Conservation (phyloP, 2,797 vertebrate species). For the Neostethus bicornis region DNA sequence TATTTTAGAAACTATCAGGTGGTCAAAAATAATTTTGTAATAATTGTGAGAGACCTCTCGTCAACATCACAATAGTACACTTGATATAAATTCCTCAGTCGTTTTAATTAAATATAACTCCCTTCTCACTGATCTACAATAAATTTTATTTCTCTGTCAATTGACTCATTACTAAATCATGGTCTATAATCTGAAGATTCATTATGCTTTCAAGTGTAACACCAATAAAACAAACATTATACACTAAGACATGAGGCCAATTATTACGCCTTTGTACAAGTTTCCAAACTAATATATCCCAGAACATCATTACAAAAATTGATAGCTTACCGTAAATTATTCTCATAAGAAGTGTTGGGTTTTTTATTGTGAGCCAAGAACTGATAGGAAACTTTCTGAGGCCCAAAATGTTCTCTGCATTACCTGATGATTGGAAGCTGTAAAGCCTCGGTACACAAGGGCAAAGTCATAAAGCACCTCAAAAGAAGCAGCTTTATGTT, state of each 20-base stretch:
- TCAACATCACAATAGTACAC: not conserved
- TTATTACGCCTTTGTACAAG: not conserved
- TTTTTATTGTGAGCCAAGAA: constrained; percentile 44
- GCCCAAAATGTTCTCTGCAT: constrained; percentile 71
- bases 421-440: constrained; percentile 68
- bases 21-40: not conserved
- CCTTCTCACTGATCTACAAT: not conserved
- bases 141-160: not conserved
- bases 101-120: not conserved
- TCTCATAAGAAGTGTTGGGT: not conserved
- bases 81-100: not conserved
- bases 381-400: constrained; percentile 66
- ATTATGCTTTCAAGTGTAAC: not conserved
- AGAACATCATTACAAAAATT: not conserved
- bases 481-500: constrained; percentile 77
- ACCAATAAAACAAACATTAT: constrained; percentile 2
- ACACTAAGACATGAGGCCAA: not conserved
- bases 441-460: constrained; percentile 80
- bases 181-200: not conserved
- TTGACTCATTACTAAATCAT: not conserved
- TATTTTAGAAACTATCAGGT: not conserved
- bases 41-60: not conserved
- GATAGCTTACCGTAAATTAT: not conserved
- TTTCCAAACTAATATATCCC: not conserved
- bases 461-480: constrained; percentile 74